Conservation (phyloP, 2,888 invertebrate species). For the Lasioglossum marginatum region DNA sequence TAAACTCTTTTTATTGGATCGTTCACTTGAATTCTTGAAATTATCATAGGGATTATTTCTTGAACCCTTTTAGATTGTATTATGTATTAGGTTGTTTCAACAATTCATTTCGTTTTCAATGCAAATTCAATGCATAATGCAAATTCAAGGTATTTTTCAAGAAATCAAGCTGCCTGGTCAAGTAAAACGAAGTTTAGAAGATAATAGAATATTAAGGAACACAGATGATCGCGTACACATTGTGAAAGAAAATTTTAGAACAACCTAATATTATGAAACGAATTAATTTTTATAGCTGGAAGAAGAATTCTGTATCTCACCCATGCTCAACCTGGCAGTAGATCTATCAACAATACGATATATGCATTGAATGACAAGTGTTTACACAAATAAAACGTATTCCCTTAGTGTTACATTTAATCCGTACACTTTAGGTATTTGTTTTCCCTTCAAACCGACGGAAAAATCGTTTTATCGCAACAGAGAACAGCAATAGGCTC, state of each 20-base stretch:
- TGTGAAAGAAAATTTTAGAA: not conserved
- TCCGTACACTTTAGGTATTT: not conserved
- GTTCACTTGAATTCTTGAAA: not conserved
- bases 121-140: too few relatives aligned
- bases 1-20: not conserved
- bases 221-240: not conserved
- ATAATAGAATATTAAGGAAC: not conserved
- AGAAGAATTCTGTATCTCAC: too few relatives aligned
- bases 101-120: too few relatives aligned
- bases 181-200: not conserved
- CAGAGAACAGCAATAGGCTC: not conserved
- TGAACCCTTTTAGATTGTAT: not conserved
- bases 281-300: not conserved
- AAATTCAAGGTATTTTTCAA: not conserved
- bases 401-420: not conserved
- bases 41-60: not conserved
- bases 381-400: not conserved
- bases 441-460: not conserved
- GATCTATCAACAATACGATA: not conserved
- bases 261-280: not conserved
- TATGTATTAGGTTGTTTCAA: not conserved
- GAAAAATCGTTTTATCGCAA: not conserved
- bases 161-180: not conserved
- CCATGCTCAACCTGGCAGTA: not conserved
- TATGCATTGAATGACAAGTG: not conserved